Evolutionary conservation across 2,888 invertebrate species (phyloP).

Genomic region (Tetheella fluctuosa): DNA sequence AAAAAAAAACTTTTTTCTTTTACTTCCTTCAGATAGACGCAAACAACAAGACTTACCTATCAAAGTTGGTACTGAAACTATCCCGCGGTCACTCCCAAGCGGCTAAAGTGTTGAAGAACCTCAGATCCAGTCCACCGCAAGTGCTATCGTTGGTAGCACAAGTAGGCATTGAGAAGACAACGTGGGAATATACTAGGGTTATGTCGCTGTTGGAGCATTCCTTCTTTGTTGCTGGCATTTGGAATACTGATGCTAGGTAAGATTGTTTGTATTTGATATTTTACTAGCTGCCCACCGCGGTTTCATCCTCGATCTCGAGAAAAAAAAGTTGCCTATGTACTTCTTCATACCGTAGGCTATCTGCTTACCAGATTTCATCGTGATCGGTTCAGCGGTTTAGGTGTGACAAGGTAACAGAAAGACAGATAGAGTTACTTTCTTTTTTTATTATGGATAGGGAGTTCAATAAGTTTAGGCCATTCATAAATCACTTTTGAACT

Average conservation of each 20-base stretch:
- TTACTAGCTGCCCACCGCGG: background rate
- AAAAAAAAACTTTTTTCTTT: no score
- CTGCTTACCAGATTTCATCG: no score
- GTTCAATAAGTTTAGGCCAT: no score
- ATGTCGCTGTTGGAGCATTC: slow-evolving; percentile 78
- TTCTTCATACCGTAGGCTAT: no score
- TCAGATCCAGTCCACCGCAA: slow-evolving; percentile 68
- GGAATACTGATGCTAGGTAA: slow-evolving; percentile 73
- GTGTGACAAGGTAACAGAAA: no score
- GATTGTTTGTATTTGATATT: background rate
- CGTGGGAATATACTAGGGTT: slow-evolving; percentile 77
- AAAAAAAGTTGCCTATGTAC: no score
- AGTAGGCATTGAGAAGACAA: slow-evolving; percentile 73
- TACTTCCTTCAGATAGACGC: slow-evolving; percentile 68
- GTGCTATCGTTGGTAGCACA: slow-evolving; percentile 74
- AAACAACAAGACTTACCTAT: slow-evolving; percentile 75
- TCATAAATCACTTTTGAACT: no score
- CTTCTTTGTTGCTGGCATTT: slow-evolving; percentile 76
- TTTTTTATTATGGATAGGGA: no score
- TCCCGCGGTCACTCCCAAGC: slow-evolving; percentile 78
- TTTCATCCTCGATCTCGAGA: no score
- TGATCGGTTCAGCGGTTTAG: no score
- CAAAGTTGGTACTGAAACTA: slow-evolving; percentile 73
- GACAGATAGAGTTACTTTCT: no score
- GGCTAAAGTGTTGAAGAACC: slow-evolving; percentile 68